phyloP scores from a whole-genome alignment of 2,797 vertebrate genomes.

The Falco novaeseelandiae region DNA sequence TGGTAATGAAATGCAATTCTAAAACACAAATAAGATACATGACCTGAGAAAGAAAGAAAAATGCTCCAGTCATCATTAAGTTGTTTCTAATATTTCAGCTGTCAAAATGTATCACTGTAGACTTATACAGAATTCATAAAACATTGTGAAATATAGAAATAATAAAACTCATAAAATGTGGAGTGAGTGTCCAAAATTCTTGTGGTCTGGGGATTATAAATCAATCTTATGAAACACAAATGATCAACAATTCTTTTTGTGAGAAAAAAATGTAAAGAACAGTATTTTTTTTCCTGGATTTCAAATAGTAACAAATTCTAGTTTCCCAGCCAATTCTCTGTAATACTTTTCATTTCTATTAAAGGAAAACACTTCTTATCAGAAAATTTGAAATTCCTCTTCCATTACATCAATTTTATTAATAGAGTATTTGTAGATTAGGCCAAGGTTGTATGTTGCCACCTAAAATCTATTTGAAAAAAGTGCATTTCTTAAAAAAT shows the following conservation, averaged over 20 bases:
- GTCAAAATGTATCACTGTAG: background rate
- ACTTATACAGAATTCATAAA: background rate
- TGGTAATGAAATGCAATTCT: background rate
- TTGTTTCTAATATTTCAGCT: background rate
- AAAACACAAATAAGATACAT: background rate
- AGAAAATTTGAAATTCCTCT: background rate
- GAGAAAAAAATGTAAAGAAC: background rate
- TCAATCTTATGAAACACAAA: background rate
- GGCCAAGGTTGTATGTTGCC: background rate
- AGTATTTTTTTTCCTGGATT: background rate
- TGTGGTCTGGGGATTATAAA: background rate
- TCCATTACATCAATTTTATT: background rate
- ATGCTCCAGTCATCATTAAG: background rate
- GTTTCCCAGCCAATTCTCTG: background rate
- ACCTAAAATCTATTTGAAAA: background rate
- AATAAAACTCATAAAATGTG: background rate
- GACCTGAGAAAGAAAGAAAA: background rate
- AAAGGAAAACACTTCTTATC: background rate
- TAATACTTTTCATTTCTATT: background rate
- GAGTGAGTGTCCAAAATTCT: background rate
- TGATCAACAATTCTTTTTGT: background rate
- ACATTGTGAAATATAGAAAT: background rate
- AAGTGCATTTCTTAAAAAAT: background rate
- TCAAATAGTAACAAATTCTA: background rate
- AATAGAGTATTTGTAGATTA: background rate